These are phyloP conservation scores for Picus viridis DNA, from an alignment of 2,797 vertebrate species.

Conservation along the genomic window DNA sequence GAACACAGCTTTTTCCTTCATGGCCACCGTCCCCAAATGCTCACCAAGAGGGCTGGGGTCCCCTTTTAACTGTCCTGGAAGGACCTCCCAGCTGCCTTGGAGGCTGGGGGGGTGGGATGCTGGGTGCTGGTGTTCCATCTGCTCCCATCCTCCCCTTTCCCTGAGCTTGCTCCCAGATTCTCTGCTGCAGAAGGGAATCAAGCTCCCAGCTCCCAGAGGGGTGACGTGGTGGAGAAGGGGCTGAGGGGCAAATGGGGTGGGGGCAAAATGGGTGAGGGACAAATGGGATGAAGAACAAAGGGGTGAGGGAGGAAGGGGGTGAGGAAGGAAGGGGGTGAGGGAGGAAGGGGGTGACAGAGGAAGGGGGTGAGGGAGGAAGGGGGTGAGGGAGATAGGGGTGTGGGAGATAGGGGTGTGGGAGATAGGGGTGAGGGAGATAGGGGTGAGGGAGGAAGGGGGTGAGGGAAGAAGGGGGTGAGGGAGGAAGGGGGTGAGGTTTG, in stretches of 20 bases:
- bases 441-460: no score
- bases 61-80: fast-evolving
- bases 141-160: not conserved
- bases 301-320: not conserved
- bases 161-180: not conserved
- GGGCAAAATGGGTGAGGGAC: no score
- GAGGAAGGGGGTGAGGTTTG: not conserved
- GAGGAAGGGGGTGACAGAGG: no score
- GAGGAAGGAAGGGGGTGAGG: not conserved
- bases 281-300: not conserved
- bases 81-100: not conserved
- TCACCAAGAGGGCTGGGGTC: not conserved
- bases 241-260: not conserved
- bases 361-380: no score
- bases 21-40: not conserved
- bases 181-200: no score
- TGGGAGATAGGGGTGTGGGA: no score
- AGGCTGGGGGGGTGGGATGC: fast-evolving
- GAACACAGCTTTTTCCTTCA: not conserved
- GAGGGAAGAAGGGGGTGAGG: no score
- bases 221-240: not conserved
- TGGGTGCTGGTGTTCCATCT: not conserved
- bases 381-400: no score
- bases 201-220: not conserved
- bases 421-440: no score